These are phyloP conservation scores for Dissostichus mawsoni DNA, from an alignment of 2,113 vertebrate species.

Conservation along the genomic window DNA sequence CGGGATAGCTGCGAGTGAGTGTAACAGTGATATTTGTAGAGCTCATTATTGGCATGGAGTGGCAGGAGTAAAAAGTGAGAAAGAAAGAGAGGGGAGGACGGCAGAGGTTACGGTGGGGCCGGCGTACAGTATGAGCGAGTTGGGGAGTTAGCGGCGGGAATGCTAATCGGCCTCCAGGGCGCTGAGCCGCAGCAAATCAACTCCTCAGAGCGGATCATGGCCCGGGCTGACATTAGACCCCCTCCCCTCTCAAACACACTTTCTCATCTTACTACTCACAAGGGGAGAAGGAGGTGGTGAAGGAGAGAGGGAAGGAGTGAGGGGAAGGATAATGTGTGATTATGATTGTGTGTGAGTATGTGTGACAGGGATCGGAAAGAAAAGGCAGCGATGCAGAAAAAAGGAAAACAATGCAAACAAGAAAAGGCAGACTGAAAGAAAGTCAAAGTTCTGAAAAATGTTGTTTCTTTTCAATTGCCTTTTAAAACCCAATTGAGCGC, in stretches of 20 bases:
- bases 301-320: constrained; percentile 30
- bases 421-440: not conserved
- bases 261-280: constrained; percentile 72
- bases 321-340: constrained; percentile 39
- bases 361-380: constrained; percentile 38
- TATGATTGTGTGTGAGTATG: constrained; percentile 26
- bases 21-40: constrained; percentile 59
- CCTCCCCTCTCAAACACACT: constrained; percentile 61
- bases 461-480: constrained; percentile 33
- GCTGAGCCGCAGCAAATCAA: constrained; percentile 78
- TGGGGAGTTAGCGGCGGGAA: constrained; percentile 67
- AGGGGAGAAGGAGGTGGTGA: constrained; percentile 47
- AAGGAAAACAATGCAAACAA: constrained; percentile 27
- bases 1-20: constrained; percentile 57
- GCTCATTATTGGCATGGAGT: constrained; percentile 63
- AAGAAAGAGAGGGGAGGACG: constrained; percentile 39
- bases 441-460: constrained; percentile 34
- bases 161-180: constrained; percentile 76
- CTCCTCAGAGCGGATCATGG: constrained; percentile 75
- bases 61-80: constrained; percentile 55
- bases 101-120: constrained; percentile 27
- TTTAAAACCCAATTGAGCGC: constrained; percentile 37
- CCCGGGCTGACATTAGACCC: constrained; percentile 75
- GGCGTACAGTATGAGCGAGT: constrained; percentile 63
- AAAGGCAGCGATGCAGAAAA: constrained; percentile 6